Evolutionary conservation across 1,140 invertebrate species (phyloP), one percentile per base, ranked within the genome.

Genomic region (Megalonaias nervosa): DNA sequence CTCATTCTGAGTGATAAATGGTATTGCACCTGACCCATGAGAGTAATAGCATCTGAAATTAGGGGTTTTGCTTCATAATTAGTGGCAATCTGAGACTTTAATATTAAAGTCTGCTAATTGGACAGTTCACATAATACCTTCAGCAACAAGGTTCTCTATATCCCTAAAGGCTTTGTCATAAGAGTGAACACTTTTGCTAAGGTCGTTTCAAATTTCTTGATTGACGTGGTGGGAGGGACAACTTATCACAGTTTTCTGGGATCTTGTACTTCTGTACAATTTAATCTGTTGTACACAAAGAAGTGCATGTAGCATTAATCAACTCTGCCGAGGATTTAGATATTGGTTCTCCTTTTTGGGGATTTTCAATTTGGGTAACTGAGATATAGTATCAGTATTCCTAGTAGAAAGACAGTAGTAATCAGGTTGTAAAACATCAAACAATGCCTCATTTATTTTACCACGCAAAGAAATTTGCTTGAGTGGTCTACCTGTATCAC

Each of bases 1-100:
- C 72, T 56, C 12, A 38, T 26, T 17, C 73, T n/a, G 15, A 75
- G 17, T 13, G 61, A 66, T 23, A 75, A 48, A 23, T 67, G 26
- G 58, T 75, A 75, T 58, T 75, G 73, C 1, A 75, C 66, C n/a
- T 75, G 66, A 11, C 73, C 67, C 23, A 75, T 56, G 9, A 68
- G 26, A 62, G 74, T 75, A 16, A 75, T 1, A 23, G n/a, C 38
- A n/a, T 75, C 74, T 66, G 67, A 68, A 55, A 75, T 5, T 4
- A 67, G 16, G 5, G n/a, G 15, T 56, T 57, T 75, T n/a, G 67
- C 67, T 56, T 69, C 38, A 17, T 9, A 1, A 16, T 70, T 69
- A 26, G 12, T 64, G 15, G 12, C 12, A 19, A 75, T 55, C 2
- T 61, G 4, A 11, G 17, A 12, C 48, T 70, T 70, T 21, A 69